Evolutionary conservation across 2,888 invertebrate genomes (phyloP), one percentile per base, ranked within the genome.

Genomic region (Cartodere bifasciata): DNA sequence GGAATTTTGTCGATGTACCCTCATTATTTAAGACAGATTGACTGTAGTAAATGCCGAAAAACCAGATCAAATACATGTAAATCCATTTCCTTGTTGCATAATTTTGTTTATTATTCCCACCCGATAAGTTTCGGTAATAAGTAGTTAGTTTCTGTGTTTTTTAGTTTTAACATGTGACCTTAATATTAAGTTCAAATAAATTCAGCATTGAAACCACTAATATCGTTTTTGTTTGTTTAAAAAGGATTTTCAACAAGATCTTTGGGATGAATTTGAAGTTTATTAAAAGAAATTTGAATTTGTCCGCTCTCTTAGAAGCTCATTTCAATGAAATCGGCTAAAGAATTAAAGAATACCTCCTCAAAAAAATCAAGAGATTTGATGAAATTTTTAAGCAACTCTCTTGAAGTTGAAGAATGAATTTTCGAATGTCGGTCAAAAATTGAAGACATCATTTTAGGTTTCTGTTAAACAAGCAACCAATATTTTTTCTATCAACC

Each of bases 221-320:
- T n/a, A n/a, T 31, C 26, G 29, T 36, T 36, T 36, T 36, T 23
- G 23, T 36, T 36, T 28, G 35, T 36, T 36, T 29, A 14, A 27
- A 30, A 36, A 36, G 36, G 36, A 26, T 36, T 26, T 14, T 28
- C 31, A 31, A 28, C 36, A 36, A 33, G 32, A 36, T 26, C 26
- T 36, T 32, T 20, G 36, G 32, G 25, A 33, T 36, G 33, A 36
- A 29, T 33, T 36, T 35, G 13, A 33, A 36, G 33, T 32, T 36
- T 29, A 33, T 23, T 33, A 23, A 33, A 36, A 36, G 36, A 36
- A 36, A 36, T 36, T 36, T 25, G 24, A 28, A 11, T 28, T 28
- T n/a, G 7, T 7, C 24, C 24, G 20, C 9, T 17, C 34, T 23
- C 15, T 34, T 29, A 20, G 34, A 35, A 35, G 35, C 35, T 35